phyloP scores from a whole-genome alignment of 2,888 invertebrate species.

The Eilema caniola region DNA sequence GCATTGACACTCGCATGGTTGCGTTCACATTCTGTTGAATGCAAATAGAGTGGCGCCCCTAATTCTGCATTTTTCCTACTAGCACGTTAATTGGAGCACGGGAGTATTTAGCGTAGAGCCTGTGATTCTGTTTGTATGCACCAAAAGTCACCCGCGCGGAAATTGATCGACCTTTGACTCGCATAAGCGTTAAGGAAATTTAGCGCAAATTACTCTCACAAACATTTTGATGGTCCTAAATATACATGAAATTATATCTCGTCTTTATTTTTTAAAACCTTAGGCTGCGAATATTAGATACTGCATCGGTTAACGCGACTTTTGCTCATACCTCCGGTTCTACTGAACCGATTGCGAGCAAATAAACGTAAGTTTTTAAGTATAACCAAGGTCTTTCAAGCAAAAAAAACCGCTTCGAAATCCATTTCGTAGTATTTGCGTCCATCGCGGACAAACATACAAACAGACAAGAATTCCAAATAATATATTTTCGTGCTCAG shows the following conservation, averaged over 20 bases:
- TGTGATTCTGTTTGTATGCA: slow-evolving; percentile 68
- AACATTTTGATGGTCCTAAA: slow-evolving; percentile 39
- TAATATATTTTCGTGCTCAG: too few species aligned
- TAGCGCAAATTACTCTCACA: slow-evolving; percentile 43
- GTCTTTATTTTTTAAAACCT: background rate
- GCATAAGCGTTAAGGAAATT: slow-evolving; percentile 60
- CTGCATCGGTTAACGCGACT: too few species aligned
- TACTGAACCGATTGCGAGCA: too few species aligned
- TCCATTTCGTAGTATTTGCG: too few species aligned
- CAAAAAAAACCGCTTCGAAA: too few species aligned
- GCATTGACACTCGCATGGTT: slow-evolving; percentile 57
- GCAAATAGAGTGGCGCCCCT: slow-evolving; percentile 56
- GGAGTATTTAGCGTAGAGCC: slow-evolving; percentile 59
- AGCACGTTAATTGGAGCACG: slow-evolving; percentile 63
- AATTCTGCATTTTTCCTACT: slow-evolving; percentile 56
- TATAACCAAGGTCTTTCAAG: too few species aligned
- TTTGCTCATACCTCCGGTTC: too few species aligned
- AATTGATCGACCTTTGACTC: slow-evolving; percentile 64
- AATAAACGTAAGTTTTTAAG: too few species aligned
- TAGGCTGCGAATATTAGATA: too few species aligned
- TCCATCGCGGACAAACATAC: too few species aligned
- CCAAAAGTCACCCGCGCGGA: slow-evolving; percentile 57
- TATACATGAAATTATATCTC: slow-evolving; percentile 5
- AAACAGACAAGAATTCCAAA: too few species aligned
- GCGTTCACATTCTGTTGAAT: slow-evolving; percentile 59